Evolutionary conservation across 30 jellyfish, hydroid and myxozoan genomes (phyloP), one percentile per base, ranked within the genome.

Genomic region (Aurelia aurita): DNA sequence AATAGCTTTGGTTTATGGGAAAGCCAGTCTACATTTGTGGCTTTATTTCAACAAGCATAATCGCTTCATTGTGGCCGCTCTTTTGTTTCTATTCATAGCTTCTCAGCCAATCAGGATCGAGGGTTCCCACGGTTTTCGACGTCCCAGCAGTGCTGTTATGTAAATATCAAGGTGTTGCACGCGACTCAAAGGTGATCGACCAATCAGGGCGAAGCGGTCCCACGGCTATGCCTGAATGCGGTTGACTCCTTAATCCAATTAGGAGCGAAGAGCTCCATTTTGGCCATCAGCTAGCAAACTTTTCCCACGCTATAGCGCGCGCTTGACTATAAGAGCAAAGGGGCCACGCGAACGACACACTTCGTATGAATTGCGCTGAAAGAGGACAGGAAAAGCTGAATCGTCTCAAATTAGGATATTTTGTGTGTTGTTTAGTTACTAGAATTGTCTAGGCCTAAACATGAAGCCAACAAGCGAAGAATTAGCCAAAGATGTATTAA

Each of bases 221-320:
- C 97, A 89, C 97, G 97, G 97, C 97, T 89, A 89, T 82, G 97
- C 89, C 69, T 80, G 90, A 89, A 74, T 89, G 90, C 92, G 91
- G 93, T 74, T 75, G 89, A 77, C 89, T 69, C 84, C 79, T 51
- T 89, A 89, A 89, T 89, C 97, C 88, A 89, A 89, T 89, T 89
- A 89, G 79, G 77, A 35, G 61, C 61, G 59, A 18, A 72, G 63
- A 74, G 80, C 77, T 19, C 78, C 90, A 49, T 16, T 79, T 89
- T 88, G 89, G 91, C 92, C 88, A 54, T 68, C 79, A 28, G 68
- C 53, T 61, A 28, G 84, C 67, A 71, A 71, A 77, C 67, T 86
- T 89, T 88, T 89, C 97, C 97, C 97, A 89, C 97, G 97, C 83
- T 89, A 66, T 14, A 88, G 58, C 87, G 97, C 97, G 93, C 97